Conservation (phyloP, 1,140 invertebrate genomes). For the Hestina assimilis region DNA sequence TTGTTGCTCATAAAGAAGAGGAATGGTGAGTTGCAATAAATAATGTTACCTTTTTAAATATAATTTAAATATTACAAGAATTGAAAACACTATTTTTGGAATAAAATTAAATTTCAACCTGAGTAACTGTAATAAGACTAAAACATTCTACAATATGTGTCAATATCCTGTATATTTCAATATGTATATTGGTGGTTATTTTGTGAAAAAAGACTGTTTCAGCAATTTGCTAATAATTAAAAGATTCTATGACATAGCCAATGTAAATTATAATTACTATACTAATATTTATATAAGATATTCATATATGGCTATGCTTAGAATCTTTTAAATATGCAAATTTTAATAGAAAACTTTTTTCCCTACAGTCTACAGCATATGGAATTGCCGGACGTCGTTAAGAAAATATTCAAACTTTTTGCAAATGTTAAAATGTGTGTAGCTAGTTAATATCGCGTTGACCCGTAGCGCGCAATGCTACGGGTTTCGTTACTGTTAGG, state of each 20-base stretch:
- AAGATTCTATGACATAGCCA: conserved; percentile 67
- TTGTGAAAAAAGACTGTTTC: conserved; percentile 5
- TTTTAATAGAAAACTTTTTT: conserved; percentile 75
- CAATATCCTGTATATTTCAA: not conserved
- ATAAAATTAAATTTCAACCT: not conserved
- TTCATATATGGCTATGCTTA: conserved; percentile 46
- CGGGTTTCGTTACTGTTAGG: conserved; percentile 77
- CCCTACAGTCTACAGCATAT: conserved; percentile 78
- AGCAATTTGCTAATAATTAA: conserved; percentile 58
- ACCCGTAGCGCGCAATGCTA: conserved; percentile 79
- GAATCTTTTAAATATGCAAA: conserved; percentile 71
- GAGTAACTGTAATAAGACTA: not conserved
- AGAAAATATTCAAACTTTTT: conserved; percentile 67
- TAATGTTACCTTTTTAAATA: not conserved
- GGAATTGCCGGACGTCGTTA: conserved; percentile 69
- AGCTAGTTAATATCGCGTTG: conserved; percentile 74
- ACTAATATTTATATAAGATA: not conserved
- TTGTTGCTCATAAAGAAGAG: conserved; percentile 98
- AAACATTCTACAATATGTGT: not conserved
- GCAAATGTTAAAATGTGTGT: conserved; percentile 71
- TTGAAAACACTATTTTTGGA: not conserved
- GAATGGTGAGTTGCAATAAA: conserved; percentile 89
- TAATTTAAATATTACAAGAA: not conserved
- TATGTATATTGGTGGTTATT: conserved; percentile 1
- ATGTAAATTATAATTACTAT: not conserved